phyloP scores from a whole-genome alignment of 1,140 invertebrate species.

The Carposina sasakii region DNA sequence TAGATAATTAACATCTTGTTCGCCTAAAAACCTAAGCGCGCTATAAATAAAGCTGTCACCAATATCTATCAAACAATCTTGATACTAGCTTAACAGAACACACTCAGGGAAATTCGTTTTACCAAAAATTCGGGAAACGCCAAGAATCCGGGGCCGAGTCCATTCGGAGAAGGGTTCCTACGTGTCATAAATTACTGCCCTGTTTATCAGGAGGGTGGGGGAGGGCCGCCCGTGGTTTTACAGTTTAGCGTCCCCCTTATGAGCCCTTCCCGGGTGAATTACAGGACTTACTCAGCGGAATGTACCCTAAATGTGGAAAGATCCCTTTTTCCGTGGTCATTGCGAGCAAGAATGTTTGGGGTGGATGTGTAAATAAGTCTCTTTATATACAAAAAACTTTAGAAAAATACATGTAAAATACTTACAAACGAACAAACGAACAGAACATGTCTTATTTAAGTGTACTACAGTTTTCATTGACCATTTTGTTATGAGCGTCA shows the following conservation, averaged over 20 bases:
- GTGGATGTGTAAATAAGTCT: not conserved
- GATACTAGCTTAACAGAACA: too few species aligned
- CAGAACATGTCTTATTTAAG: not conserved
- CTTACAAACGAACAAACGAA: not conserved
- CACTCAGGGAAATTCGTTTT: too few species aligned
- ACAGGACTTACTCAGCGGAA: slow-evolving; percentile 44
- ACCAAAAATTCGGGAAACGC: too few species aligned
- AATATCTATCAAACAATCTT: too few species aligned
- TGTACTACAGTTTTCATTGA: not conserved
- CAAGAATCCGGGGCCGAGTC: slow-evolving; percentile 19
- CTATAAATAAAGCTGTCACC: too few species aligned
- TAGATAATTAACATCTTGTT: too few species aligned
- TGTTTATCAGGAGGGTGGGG: slow-evolving; percentile 48
- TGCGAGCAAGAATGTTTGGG: not conserved
- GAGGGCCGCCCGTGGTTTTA: slow-evolving; percentile 45
- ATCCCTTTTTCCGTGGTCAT: not conserved
- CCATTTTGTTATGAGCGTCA: too few species aligned
- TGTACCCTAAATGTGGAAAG: slow-evolving; percentile 31
- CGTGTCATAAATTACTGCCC: slow-evolving; percentile 59
- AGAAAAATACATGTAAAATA: not conserved
- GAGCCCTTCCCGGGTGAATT: slow-evolving; percentile 38
- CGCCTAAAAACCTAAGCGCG: too few species aligned
- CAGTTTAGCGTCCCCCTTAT: slow-evolving; percentile 58
- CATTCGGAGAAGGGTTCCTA: slow-evolving; percentile 50
- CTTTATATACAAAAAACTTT: not conserved